Evolutionary conservation across 2,797 vertebrate species (phyloP), one percentile per base, ranked within the genome.

Genomic region (Platyrinchus mystaceus): DNA sequence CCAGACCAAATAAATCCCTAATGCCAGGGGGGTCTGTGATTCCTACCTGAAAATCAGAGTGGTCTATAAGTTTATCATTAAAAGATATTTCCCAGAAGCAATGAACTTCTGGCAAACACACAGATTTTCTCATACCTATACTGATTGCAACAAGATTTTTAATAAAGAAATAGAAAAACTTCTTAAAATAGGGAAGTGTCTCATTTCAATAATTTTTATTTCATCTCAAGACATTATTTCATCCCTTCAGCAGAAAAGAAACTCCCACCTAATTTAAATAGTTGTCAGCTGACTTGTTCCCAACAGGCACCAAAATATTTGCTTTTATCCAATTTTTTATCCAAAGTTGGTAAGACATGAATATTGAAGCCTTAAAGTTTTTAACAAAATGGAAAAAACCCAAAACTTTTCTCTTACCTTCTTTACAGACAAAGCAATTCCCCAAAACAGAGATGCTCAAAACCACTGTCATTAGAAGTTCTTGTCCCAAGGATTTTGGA

Each of bases 61-160:
- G 5, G 8, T 36, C 32, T 39, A 2, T 3, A 53, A 37, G 8
- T 64, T 84, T 73, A 22, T 26, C 13, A 15, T n/a, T 14, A 36
- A 16, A 81, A 39, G 30, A 6, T 0, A 12, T 50, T 80, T 77
- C 14, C 20, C 6, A 28, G 53, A 6, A 82, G 11, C 11, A 50
- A 15, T 5, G 11, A 4, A 10, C 5, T 75, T 76, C 11, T 26
- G 12, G 10, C 27, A 66, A 26, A 8, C 27, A 15, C 3, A 2
- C 59, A 30, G 4, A 23, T 4, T 37, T 82, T 66, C 27, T 55
- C 20, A 5, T 24, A 14, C 6, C 9, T 23, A 6, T 39, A 28
- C 19, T 0, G 0, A 69, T 6, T 32, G 9, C 7, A 71, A 14
- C 6, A 41, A 36, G 3, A 6, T 2, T 28, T 50, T 73, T 36